A percentile compares a stretch with the other conserved stretches of the same genome.
These are phyloP conservation scores for Sebastes reedi DNA, from an alignment of 2,797 vertebrate genomes.

Conservation along the genomic window DNA sequence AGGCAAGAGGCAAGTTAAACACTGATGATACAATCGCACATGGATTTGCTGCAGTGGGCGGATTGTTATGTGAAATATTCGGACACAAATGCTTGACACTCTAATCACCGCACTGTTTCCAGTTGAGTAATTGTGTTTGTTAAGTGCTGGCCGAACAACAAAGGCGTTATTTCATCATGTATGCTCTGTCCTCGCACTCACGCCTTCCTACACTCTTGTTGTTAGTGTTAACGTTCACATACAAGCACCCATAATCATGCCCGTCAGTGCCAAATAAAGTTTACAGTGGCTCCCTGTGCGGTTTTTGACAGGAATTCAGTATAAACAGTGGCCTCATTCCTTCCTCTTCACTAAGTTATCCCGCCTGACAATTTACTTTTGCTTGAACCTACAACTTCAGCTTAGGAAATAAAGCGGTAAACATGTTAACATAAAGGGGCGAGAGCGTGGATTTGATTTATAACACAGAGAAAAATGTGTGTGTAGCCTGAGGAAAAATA, in stretches of 20 bases:
- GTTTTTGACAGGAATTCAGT: conserved; percentile 23
- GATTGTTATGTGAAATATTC: conserved; percentile 42
- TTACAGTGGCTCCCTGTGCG: neutral
- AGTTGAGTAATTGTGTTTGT: conserved; percentile 30
- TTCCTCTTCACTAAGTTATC: neutral
- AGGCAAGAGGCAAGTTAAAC: conserved; percentile 26
- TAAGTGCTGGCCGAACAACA: conserved; percentile 12
- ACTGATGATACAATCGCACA: conserved; percentile 32
- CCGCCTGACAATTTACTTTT: neutral
- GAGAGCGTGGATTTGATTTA: neutral
- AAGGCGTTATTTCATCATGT: conserved; percentile 18
- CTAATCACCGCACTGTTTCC: neutral
- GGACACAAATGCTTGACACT: conserved; percentile 5
- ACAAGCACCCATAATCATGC: conserved; percentile 26
- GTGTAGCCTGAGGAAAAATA: conserved; percentile 2
- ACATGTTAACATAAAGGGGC: neutral
- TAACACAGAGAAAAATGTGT: neutral
- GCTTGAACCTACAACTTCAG: neutral
- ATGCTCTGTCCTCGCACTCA: conserved; percentile 6
- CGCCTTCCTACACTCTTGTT: neutral
- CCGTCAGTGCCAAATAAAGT: neutral
- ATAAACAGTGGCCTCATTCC: neutral
- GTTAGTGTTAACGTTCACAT: conserved; percentile 10
- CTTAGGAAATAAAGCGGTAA: conserved; percentile 1
- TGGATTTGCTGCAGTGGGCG: conserved; percentile 5